Percentiles rank a stretch among this genome's conserved stretches.
These are phyloP conservation scores for Rhodophaea formosa DNA, from an alignment of 2,888 invertebrate genomes.

Conservation along the genomic window DNA sequence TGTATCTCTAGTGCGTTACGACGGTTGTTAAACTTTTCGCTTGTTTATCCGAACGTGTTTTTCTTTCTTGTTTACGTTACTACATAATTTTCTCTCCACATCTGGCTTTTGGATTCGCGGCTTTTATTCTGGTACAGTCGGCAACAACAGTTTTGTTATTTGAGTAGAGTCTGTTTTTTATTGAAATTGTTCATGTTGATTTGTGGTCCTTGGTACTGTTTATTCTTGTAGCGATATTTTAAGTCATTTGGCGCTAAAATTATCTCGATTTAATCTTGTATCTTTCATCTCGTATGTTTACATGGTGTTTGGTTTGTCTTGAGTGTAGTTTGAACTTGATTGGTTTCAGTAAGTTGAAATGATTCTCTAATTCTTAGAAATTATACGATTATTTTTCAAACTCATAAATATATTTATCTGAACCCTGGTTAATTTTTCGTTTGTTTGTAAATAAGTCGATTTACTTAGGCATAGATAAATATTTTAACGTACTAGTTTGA, in stretches of 20 bases:
- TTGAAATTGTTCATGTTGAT: too few species aligned
- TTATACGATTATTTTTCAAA: too few species aligned
- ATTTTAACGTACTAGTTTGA: too few species aligned
- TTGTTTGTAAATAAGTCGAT: too few species aligned
- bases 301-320: background rate
- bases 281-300: background rate
- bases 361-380: too few species aligned
- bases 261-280: background rate
- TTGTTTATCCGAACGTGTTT: conserved; percentile 28
- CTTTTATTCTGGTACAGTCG: conserved; percentile 17
- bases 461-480: too few species aligned
- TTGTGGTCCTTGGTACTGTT: background rate
- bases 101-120: conserved; percentile 14
- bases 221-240: conserved; percentile 18
- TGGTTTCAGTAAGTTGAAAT: background rate
- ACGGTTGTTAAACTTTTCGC: conserved; percentile 32
- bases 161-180: too few species aligned
- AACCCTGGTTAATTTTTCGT: too few species aligned
- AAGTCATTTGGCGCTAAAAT: conserved; percentile 7
- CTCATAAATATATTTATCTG: too few species aligned
- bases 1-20: background rate
- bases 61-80: conserved; percentile 23
- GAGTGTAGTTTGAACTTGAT: background rate
- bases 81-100: conserved; percentile 15
- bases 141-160: too few species aligned